Base-by-base conservation (phyloP, 2,888 invertebrate genomes). In the Mermis nigrescens region DNA sequence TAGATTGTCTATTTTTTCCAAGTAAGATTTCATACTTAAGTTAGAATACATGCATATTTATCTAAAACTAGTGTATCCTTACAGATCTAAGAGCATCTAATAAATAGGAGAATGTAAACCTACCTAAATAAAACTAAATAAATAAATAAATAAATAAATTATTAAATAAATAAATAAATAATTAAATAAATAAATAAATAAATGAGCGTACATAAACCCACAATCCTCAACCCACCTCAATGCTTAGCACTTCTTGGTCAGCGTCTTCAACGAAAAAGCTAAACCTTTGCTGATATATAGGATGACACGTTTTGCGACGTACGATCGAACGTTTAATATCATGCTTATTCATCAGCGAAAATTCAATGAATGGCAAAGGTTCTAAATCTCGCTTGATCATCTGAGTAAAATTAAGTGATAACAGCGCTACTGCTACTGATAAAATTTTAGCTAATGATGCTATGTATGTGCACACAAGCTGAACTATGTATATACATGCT, bases 211-310 rank as follows among this genome's bases (percentile, higher is more conserved):
- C 26, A 19, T 2, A n/a, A n/a, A n/a, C n/a, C n/a, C n/a, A n/a
- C n/a, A n/a, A n/a, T n/a, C n/a, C n/a, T n/a, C 27, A 22, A 48
- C 51, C 15, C 27, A 70, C 70, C 63, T 85, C 85, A 31, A 94
- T 76, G 64, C 85, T 83, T 24, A 95, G 73, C 19, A 83, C 82
- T 70, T 92, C 87, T 31, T 85, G 84, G 71, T 89, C 86, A 0
- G 92, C 91, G 77, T 94, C 88, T 65, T 82, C 81, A 1, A 94
- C 84, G 46, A 94, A 80, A 77, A 92, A 92, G 1, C 87, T 84
- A 75, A 91, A 90, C 4, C 90, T 89, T 73, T 89, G 84, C 75
- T 94, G 92, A 82, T 86, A 95, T 57, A 91, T 85, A 0, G 95
- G 95, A 70, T 86, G 83, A 65, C 84, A 84, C 0, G 86, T 87